Percentiles rank a stretch among this genome's conserved stretches.
These are phyloP conservation scores for Lamprologus lemairii DNA, from an alignment of 2,113 vertebrate species.

Conservation along the genomic window DNA sequence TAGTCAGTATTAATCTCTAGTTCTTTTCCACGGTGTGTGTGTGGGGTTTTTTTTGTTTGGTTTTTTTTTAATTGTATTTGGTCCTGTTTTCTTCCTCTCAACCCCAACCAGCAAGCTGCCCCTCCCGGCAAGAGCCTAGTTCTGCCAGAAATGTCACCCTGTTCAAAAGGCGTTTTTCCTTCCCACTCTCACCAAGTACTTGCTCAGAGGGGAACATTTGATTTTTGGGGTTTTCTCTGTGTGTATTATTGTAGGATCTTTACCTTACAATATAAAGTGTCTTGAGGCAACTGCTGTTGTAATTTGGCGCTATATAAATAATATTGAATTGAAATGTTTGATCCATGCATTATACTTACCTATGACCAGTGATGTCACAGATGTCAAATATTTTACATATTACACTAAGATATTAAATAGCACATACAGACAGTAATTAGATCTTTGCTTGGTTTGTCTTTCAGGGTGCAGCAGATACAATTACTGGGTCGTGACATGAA, in stretches of 20 bases:
- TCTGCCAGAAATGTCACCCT: neutral
- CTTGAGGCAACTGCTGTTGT: neutral
- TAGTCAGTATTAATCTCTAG: neutral
- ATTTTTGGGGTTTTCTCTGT: neutral
- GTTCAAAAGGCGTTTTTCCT: neutral
- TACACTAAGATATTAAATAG: neutral
- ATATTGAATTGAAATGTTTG: neutral
- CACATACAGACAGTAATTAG: neutral
- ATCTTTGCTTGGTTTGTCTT: neutral
- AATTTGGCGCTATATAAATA: neutral
- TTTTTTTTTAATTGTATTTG: too few species aligned
- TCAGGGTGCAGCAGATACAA: constrained; percentile 96
- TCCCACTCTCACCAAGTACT: neutral
- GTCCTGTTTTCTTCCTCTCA: neutral
- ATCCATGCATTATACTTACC: neutral
- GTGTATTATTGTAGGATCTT: neutral
- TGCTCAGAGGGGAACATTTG: neutral
- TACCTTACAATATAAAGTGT: neutral
- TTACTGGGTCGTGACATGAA: constrained; percentile 97
- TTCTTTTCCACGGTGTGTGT: neutral
- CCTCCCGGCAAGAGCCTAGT: neutral
- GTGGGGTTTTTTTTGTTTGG: rapidly evolving
- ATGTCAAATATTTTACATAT: neutral
- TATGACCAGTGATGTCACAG: neutral
- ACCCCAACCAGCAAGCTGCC: neutral